Base-by-base conservation (phyloP, 1,140 invertebrate species). In the Agrilus planipennis region DNA sequence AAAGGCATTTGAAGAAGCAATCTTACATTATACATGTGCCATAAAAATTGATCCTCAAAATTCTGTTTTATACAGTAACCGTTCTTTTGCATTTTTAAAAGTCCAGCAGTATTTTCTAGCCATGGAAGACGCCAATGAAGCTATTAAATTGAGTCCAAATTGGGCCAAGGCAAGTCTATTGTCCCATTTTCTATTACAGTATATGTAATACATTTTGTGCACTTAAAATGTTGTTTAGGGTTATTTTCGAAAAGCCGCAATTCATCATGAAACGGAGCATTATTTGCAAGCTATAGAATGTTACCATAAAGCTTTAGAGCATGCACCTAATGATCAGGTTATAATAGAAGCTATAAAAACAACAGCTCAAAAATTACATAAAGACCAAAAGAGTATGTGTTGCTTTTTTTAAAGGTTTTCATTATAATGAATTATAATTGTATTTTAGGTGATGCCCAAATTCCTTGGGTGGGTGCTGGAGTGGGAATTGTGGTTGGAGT, bases 21-120 rank as follows among this genome's bases (percentile, higher is more conserved):
- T 84, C 40, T 61, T 87, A 35, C 79, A 85, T 64, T 88, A 87
- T 55, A 81, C 79, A 10, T 73, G 84, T 55, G 84, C 82, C 1
- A 76, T 88, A 51, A 83, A 84, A 65, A 57, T 77, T 40, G 80
- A 86, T 50, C 72, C 75, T 18, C 68, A 67, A 32, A 84, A 85
- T 64, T 75, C 73, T 59, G 67, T 76, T 5, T 57, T 87, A 3
- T 82, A 83, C 57, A 85, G 83, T 53, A 88, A 88, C 58, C 66
- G 85, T 55, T 88, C 84, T 3, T 71, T 77, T 50, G 81, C 81
- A 15, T 87, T 86, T 62, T 62, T 87, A 11, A 84, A 83, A 58
- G 62, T 83, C 47, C 72, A 82, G 45, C 82, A 84, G 54, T 84
- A 77, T 59, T 81, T 77, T 61, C 72, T 81, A 50, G 79, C 84